Base-by-base conservation (phyloP, 2,113 vertebrate genomes). In the Prionailurus viverrinus region DNA sequence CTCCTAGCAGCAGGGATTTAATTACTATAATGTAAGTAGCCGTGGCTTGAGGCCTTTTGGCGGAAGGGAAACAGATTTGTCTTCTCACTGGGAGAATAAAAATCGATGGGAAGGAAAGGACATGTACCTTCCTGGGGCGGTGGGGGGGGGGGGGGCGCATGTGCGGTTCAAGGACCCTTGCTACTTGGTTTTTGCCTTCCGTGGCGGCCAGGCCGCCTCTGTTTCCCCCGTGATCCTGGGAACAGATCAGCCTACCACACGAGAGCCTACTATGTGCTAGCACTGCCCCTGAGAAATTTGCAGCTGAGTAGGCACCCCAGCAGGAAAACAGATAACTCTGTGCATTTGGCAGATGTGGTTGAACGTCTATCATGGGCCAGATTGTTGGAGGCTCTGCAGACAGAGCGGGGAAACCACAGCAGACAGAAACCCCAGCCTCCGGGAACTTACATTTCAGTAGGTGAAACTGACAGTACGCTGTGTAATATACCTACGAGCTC, bases 11-110 rank as follows among this genome's bases (percentile, higher is more conserved):
- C 95, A 69, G 97, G 97, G 94, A 96, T 94, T 98, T 98, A 98
- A 98, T 98, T 97, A 98, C 97, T 96, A 48, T 97, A 97, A 98
- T 97, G 97, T 73, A 97, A 91, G 97, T 92, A 94, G 96, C 66
- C 5, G 2, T 89, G 96, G 96, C 97, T 92, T 4, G 6, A 92
- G 94, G 97, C 96, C 97, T 97, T 97, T 81, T 98, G 97, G 96
- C 29, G 3, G 87, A 96, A 85, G 92, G 76, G 80, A 91, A 74
- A 58, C 97, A 94, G 95, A 97, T 97, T 95, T 95, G 80, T 94
- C 96, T 97, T 97, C 97, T 97, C 96, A 19, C 96, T 79, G 82
- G 94, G 97, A 97, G 97, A 94, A 95, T 81, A 90, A 84, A 97
- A 96, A 78, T 80, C 27, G 31, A 96, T 85, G 71, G 94, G 88